Percentiles rank a stretch among this genome's conserved stretches.
phyloP scores from a whole-genome alignment of 2,888 invertebrate species.

The Arrhopalites spinosus region DNA sequence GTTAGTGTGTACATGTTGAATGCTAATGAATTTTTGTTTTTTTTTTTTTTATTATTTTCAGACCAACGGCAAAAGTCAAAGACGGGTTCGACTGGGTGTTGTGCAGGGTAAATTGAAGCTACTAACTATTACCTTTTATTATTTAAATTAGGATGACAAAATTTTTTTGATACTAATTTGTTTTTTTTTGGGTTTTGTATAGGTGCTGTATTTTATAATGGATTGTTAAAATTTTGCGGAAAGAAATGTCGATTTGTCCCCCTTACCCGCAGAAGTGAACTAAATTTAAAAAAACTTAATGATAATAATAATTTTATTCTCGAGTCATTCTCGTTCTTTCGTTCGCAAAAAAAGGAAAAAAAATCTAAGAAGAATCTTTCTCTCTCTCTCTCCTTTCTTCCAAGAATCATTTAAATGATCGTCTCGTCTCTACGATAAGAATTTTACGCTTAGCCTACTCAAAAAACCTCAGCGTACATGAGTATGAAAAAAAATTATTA shows the following conservation, averaged over 20 bases:
- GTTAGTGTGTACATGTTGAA: background rate
- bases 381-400: too few relatives aligned
- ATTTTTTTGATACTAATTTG: too few relatives aligned
- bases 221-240: conserved; percentile 34
- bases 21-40: background rate
- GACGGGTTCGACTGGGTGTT: conserved; percentile 94
- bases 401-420: too few relatives aligned
- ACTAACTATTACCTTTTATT: too few relatives aligned
- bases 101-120: conserved; percentile 59
- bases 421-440: too few relatives aligned
- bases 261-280: conserved; percentile 24
- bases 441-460: too few relatives aligned
- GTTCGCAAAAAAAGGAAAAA: conserved; percentile 26
- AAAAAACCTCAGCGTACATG: too few relatives aligned
- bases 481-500: too few relatives aligned
- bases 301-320: conserved; percentile 16
- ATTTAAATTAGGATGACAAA: too few relatives aligned
- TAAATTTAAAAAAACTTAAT: conserved; percentile 17
- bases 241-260: conserved; percentile 15
- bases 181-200: conserved; percentile 35
- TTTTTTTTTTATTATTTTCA: conserved; percentile 64
- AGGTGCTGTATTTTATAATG: conserved; percentile 91
- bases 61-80: conserved; percentile 96
- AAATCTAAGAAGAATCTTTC: conserved; percentile 8
- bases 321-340: conserved; percentile 29